A percentile compares a stretch with the other conserved stretches of the same genome.
Conservation (phyloP, 92 coral and sea anemone genomes). For the Zoanthus solanderi region DNA sequence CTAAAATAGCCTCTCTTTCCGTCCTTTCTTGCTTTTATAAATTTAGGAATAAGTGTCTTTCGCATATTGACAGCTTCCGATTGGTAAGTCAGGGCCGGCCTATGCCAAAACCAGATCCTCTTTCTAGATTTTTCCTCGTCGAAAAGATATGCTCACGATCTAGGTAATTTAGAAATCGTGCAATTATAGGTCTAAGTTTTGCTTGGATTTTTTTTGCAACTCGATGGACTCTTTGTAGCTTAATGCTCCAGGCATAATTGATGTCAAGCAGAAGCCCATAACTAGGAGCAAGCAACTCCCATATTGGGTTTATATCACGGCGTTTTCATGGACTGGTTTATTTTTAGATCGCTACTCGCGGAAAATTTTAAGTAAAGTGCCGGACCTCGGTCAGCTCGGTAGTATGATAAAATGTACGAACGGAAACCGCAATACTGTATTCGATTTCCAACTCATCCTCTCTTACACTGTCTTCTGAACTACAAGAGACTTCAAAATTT, state of each 20-base stretch:
- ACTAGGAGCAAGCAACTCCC: too few species aligned
- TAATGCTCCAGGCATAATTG: background rate
- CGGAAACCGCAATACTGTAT: too few species aligned
- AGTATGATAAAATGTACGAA: too few species aligned
- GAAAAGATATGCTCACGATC: background rate
- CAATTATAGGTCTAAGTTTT: background rate
- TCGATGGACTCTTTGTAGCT: background rate
- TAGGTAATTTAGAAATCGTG: background rate
- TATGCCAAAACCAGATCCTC: background rate
- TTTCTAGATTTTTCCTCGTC: background rate
- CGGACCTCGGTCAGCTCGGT: too few species aligned
- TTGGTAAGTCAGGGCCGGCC: background rate
- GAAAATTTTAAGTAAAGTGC: too few species aligned
- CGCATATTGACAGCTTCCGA: background rate
- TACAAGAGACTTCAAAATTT: too few species aligned
- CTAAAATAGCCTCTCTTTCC: background rate
- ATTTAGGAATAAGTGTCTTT: too few species aligned
- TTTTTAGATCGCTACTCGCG: too few species aligned
- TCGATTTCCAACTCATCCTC: too few species aligned
- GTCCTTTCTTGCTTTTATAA: background rate
- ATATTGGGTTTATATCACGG: too few species aligned
- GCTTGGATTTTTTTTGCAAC: background rate
- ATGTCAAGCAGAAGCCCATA: background rate
- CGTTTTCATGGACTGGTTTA: too few species aligned
- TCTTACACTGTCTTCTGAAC: too few species aligned